Base-by-base conservation (phyloP, 2,113 vertebrate species). In the Saguinus midas region DNA sequence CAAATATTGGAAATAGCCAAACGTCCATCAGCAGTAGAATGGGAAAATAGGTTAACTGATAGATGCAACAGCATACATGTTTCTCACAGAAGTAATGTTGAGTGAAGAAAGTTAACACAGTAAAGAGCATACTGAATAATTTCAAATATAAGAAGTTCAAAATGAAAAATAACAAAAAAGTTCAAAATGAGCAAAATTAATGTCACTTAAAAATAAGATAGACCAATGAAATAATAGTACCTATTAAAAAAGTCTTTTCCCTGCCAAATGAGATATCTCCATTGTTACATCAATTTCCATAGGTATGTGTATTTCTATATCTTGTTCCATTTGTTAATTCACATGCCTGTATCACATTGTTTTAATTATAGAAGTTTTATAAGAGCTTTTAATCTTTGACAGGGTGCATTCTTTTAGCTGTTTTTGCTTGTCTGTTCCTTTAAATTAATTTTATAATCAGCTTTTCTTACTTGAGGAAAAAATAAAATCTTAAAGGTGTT, bases 401-500 rank as follows among this genome's bases (percentile, higher is more conserved):
- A 82, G 43, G 20, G 2, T 27, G 35, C 20, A 40, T 79, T 90
- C 93, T 43, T 61, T 25, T 96, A 50, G 58, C 20, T 58, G 17
- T 75, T 78, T 61, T 87, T 94, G 68, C n/a, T 83, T 93, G 43
- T 68, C 64, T 91, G n/a, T 76, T 78, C 11, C 81, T 96, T 86
- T 52, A 89, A 66, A 35, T 73, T 85, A 79, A 40, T 37, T 81
- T 64, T 85, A 29, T 72, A 84, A 68, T 92, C 66, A 92, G 35
- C 29, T 76, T 86, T 52, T 76, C n/a, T 89, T 57, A 11, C 37
- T 48, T 82, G 10, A 37, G 81, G 79, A 57, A 55, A 73, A 73
- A 57, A 81, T 50, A 37, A 76, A 87, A 23, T 14, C 12, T 52
- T 94, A 58, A 35, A 61, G 48, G 4, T 89, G 58, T 50, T 57